Percentiles rank a stretch among this genome's conserved stretches.
These are phyloP conservation scores for Lophotis ruficrista DNA, from an alignment of 2,113 vertebrate genomes.

Conservation along the genomic window DNA sequence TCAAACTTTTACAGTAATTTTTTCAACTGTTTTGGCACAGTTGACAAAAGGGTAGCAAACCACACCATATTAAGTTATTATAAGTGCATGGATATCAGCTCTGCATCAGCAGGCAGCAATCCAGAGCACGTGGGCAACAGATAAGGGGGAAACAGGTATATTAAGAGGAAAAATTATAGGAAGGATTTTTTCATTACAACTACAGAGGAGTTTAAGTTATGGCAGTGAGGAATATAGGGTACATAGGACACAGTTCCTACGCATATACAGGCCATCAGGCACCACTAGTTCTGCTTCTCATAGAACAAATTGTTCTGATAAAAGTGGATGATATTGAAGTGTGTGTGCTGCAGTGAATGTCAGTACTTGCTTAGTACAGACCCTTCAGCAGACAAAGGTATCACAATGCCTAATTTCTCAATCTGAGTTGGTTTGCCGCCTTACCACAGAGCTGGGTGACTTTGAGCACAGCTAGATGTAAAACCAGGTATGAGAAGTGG, in stretches of 20 bases:
- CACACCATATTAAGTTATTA: not conserved
- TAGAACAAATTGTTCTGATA: not conserved
- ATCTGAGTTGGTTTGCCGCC: not conserved
- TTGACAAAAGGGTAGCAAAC: not conserved
- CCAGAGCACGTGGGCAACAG: not conserved
- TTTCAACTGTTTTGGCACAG: not conserved
- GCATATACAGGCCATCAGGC: not conserved
- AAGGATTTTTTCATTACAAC: not conserved
- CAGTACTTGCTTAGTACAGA: not conserved
- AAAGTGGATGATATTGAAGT: not conserved
- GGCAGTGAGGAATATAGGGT: not conserved
- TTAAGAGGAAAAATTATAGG: not conserved
- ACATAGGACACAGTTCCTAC: not conserved
- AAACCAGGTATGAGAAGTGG: not conserved
- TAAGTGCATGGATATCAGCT: not conserved
- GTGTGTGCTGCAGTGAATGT: not conserved
- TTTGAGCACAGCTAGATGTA: not conserved
- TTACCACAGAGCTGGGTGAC: not conserved
- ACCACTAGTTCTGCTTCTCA: not conserved
- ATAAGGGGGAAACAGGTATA: not conserved
- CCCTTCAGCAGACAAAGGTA: not conserved
- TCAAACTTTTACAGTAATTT: not conserved
- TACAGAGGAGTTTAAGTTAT: not conserved
- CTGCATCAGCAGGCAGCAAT: not conserved
- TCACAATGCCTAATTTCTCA: not conserved